Conservation (phyloP, 2,888 invertebrate species). For the Adelphocoris suturalis region DNA sequence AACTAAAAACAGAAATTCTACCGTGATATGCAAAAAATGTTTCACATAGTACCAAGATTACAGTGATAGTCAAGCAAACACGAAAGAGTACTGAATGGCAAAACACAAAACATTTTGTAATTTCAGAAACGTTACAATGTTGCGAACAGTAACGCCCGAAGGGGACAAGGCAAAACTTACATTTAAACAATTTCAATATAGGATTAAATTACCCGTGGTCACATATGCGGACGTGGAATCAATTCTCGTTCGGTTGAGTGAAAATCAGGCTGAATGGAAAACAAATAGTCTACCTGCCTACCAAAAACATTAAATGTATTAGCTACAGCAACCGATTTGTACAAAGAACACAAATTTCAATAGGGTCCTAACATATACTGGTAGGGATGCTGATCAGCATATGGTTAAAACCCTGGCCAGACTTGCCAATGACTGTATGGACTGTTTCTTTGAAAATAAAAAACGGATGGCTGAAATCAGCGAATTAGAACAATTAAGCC, state of each 20-base stretch:
- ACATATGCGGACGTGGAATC: not conserved
- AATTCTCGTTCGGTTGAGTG: not conserved
- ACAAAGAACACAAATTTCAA: slow-evolving; percentile 21
- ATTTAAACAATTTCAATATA: not conserved
- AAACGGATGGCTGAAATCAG: not conserved
- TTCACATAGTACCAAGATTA: not conserved
- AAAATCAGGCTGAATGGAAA: not conserved
- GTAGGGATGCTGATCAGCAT: not conserved
- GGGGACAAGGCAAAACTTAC: slow-evolving; percentile 3
- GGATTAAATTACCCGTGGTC: not conserved
- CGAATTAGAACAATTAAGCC: not conserved
- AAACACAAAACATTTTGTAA: slow-evolving; percentile 7
- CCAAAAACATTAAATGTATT: not conserved
- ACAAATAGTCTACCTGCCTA: not conserved
- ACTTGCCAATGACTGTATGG: not conserved
- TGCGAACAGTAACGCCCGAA: not conserved
- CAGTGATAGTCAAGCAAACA: not conserved
- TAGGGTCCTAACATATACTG: not conserved
- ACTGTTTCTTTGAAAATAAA: slow-evolving; percentile 1
- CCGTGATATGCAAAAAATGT: not conserved
- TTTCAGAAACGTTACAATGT: not conserved
- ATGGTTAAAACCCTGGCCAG: slow-evolving; percentile 25
- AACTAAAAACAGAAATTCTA: not conserved
- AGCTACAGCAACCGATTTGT: not conserved
- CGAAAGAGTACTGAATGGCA: not conserved